Conservation (phyloP, 2,888 invertebrate species). For the Bembecia ichneumoniformis region DNA sequence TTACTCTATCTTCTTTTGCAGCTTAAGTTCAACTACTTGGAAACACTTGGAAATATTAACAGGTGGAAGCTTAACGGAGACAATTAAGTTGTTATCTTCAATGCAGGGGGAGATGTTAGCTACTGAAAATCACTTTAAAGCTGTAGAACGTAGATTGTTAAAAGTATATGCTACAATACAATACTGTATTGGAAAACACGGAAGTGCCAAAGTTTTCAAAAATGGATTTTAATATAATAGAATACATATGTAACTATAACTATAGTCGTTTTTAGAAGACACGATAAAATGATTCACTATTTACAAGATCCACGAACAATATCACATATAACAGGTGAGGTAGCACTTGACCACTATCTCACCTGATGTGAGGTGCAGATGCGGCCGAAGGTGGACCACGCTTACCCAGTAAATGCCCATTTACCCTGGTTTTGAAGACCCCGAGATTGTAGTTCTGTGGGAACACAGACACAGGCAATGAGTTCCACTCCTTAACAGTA, state of each 20-base stretch:
- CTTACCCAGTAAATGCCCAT: too few species aligned
- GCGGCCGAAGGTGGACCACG: too few species aligned
- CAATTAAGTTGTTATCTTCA: slow-evolving; percentile 61
- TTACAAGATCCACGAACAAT: too few species aligned
- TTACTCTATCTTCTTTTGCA: slow-evolving; percentile 29
- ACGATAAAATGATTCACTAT: too few species aligned
- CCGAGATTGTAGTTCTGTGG: too few species aligned
- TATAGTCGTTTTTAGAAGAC: background rate
- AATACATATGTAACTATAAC: background rate
- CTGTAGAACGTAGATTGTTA: slow-evolving; percentile 82
- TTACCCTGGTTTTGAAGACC: too few species aligned
- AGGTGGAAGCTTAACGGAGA: slow-evolving; percentile 78
- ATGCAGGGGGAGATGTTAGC: slow-evolving; percentile 75
- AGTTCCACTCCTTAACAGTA: too few species aligned
- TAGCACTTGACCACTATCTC: too few species aligned
- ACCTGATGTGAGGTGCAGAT: too few species aligned
- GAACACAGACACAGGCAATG: too few species aligned
- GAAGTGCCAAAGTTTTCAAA: slow-evolving; percentile 60
- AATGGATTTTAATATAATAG: slow-evolving; percentile 6
- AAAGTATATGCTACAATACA: slow-evolving; percentile 84
- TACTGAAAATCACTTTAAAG: slow-evolving; percentile 79
- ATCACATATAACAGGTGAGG: too few species aligned
- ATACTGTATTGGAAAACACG: slow-evolving; percentile 77
- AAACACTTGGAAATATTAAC: slow-evolving; percentile 78
- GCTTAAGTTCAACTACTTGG: slow-evolving; percentile 81